Evolutionary conservation across 2,797 vertebrate species (phyloP), one percentile per base, ranked within the genome.

Genomic region (Mormyrops attenuatus): DNA sequence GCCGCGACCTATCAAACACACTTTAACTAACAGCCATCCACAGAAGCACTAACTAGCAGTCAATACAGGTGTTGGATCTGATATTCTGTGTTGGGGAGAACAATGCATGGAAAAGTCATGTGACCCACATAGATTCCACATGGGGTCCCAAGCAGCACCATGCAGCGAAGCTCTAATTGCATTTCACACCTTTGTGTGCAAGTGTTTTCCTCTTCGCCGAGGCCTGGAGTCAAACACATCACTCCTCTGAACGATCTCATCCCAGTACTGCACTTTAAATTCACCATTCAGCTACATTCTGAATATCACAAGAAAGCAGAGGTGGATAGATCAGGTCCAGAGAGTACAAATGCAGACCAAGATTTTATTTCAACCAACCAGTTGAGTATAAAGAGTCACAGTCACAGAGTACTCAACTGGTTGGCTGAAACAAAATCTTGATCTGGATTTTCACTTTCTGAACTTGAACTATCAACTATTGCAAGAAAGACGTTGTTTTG

Each of bases 21-120:
- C 73, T 89, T 87, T 89, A 86, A 89, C 84, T 86, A 26, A 86
- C 84, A 38, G 30, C 50, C 89, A 52, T 77, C 50, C 34, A 55
- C 41, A 88, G n/a, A 44, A 50, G 63, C 34, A 69, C 38, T 57
- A 34, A 55, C 47, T 5, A 44, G 57, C 57, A 50, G 84, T 66
- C 84, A 44, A 86, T 52, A 89, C 53, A 86, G 89, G 49, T 86
- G 84, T 44, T 34, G 38, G 47, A 53, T 87, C 85, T 69, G 44
- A 87, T 86, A 89, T 89, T 87, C 89, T 38, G 20, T 87, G 66
- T 55, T 80, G 55, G 41, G 50, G 15, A 57, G 52, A 50, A 69
- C 89, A 77, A 55, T 77, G 5, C 63, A 44, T 77, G 47, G 26
- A 57, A 55, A 82, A 90, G 80, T 53, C 30, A 88, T 53, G 41